A percentile compares a stretch with the other conserved stretches of the same genome.
Conservation (phyloP, 2,113 vertebrate genomes). For the Mobula hypostoma region DNA sequence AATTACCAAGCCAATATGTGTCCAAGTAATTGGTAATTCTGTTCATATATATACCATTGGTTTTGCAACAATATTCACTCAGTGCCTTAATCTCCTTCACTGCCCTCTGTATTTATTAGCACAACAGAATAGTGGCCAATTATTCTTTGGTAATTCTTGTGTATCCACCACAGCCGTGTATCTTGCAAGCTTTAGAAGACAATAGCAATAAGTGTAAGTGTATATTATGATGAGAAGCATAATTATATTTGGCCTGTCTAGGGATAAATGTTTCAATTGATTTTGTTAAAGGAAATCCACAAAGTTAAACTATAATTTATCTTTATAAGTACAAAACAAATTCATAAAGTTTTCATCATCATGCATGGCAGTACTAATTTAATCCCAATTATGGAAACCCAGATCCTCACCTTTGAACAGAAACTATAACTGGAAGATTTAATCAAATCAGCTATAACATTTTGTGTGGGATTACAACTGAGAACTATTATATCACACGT, state of each 20-base stretch:
- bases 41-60: neutral
- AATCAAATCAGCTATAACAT: neutral
- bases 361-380: neutral
- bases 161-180: neutral
- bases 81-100: neutral
- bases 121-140: neutral
- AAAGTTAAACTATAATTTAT: neutral
- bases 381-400: neutral
- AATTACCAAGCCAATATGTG: neutral
- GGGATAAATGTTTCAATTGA: neutral
- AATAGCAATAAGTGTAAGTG: neutral
- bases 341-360: neutral
- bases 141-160: neutral
- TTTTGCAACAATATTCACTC: neutral
- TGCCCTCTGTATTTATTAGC: neutral
- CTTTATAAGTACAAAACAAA: neutral
- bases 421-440: neutral
- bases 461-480: neutral
- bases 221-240: neutral
- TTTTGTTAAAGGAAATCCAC: neutral
- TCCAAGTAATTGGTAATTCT: neutral
- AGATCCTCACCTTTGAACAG: neutral
- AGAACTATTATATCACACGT: neutral
- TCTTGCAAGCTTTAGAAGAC: neutral
- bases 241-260: neutral